Conservation (phyloP, 2,113 vertebrate genomes). For the Corapipo altera region DNA sequence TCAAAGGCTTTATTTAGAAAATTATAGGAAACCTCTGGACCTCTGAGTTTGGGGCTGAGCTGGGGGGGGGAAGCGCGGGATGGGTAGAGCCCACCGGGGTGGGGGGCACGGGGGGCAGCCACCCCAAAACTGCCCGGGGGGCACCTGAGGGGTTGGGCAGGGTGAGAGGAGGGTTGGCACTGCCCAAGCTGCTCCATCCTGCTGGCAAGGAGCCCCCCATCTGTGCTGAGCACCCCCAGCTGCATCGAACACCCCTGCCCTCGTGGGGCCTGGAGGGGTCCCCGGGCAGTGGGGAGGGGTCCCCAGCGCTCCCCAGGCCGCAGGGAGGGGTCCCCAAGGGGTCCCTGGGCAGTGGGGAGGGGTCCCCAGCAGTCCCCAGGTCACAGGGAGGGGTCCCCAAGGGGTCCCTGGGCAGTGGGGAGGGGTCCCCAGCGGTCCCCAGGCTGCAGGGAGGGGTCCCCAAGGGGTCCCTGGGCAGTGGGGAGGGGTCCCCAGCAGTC, state of each 20-base stretch:
- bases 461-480: neutral
- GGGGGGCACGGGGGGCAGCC: neutral
- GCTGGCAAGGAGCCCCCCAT: neutral
- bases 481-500: too few species aligned
- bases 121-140: neutral
- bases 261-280: neutral
- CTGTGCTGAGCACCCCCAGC: neutral
- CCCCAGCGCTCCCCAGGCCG: neutral
- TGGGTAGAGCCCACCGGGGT: neutral
- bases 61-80: too few species aligned
- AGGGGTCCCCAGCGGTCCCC: neutral
- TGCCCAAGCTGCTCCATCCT: neutral
- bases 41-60: neutral
- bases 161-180: neutral
- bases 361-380: neutral
- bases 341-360: too few species aligned
- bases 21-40: neutral
- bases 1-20: slow-evolving; percentile 63
- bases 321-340: too few species aligned
- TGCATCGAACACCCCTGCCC: too few species aligned
- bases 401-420: neutral
- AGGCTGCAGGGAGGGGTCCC: neutral
- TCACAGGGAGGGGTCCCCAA: neutral
- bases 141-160: neutral
- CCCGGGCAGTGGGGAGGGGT: neutral